Evolutionary conservation across 2,888 invertebrate species (phyloP).

Genomic region (Orthosia cruda): DNA sequence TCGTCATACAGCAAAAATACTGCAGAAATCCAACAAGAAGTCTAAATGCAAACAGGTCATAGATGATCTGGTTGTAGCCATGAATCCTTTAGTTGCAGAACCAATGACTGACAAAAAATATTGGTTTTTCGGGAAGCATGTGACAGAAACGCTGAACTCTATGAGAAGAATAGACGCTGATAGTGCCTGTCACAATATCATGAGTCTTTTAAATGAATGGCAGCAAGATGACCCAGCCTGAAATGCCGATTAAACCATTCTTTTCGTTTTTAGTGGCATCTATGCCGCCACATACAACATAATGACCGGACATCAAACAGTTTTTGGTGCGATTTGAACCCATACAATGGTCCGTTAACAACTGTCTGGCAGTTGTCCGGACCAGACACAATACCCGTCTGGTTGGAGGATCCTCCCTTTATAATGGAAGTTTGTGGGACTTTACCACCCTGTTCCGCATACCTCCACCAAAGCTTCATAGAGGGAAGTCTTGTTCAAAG

Average conservation of each 20-base stretch:
- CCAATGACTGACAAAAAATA: slow-evolving; percentile 71
- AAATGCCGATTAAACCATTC: background rate
- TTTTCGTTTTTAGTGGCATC: background rate
- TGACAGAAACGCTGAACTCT: slow-evolving; percentile 81
- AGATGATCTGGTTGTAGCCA: slow-evolving; percentile 81
- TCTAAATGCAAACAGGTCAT: slow-evolving; percentile 80
- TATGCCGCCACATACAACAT: too few relatives aligned
- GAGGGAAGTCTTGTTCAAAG: too few relatives aligned
- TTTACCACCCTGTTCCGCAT: too few relatives aligned
- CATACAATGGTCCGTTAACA: too few relatives aligned
- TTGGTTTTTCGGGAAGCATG: slow-evolving; percentile 87
- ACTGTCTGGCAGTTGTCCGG: too few relatives aligned
- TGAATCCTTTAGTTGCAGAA: slow-evolving; percentile 79
- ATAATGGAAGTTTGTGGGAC: too few relatives aligned
- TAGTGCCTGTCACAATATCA: slow-evolving; percentile 80
- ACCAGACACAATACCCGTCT: too few relatives aligned
- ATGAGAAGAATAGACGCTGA: slow-evolving; percentile 82
- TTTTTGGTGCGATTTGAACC: too few relatives aligned
- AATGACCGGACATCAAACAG: too few relatives aligned
- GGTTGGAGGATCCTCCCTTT: too few relatives aligned
- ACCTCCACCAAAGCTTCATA: too few relatives aligned
- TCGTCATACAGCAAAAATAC: slow-evolving; percentile 66
- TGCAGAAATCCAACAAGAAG: slow-evolving; percentile 62
- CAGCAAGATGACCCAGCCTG: slow-evolving; percentile 25
- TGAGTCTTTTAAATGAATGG: slow-evolving; percentile 73